Evolutionary conservation across 1,140 invertebrate species (phyloP).

Genomic region (Chironomus tepperi): DNA sequence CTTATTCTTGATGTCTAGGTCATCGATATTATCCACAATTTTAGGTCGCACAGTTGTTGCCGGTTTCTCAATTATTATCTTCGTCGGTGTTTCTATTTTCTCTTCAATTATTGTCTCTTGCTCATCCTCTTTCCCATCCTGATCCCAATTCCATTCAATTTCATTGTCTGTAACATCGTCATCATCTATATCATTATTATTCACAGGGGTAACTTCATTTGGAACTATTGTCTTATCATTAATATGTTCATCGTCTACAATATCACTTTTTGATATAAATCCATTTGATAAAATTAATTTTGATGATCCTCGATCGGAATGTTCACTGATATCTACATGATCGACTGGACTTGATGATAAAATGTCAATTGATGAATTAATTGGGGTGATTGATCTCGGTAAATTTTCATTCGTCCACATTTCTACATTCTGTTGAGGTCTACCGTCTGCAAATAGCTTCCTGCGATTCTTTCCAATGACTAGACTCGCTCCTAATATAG

Average conservation of each 20-base stretch:
- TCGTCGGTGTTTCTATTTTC: conserved; percentile 26
- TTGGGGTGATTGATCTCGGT: conserved; percentile 37
- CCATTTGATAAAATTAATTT: conserved; percentile 27
- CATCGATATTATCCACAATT: conserved; percentile 53
- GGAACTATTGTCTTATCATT: conserved; percentile 24
- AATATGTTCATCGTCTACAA: too few relatives aligned
- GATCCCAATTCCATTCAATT: conserved; percentile 25
- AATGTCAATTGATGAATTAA: conserved; percentile 30
- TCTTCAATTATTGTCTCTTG: conserved; percentile 27
- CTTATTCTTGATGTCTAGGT: conserved; percentile 65
- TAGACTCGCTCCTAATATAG: conserved; percentile 65
- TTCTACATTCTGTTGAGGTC: conserved; percentile 43
- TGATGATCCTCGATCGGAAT: conserved; percentile 31
- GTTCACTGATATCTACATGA: conserved; percentile 28
- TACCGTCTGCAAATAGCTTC: conserved; percentile 72
- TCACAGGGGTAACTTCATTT: conserved; percentile 17
- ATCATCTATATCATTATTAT: conserved; percentile 14
- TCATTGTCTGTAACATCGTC: conserved; percentile 26
- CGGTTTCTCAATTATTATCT: conserved; percentile 8
- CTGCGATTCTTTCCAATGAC: conserved; percentile 72
- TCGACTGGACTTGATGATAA: conserved; percentile 35
- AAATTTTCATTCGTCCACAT: conserved; percentile 31
- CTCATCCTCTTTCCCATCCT: conserved; percentile 27
- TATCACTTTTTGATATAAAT: conserved; percentile 37
- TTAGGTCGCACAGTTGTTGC: conserved; percentile 32